phyloP scores from a whole-genome alignment of 2,888 invertebrate species.

The Diarsia rubi region DNA sequence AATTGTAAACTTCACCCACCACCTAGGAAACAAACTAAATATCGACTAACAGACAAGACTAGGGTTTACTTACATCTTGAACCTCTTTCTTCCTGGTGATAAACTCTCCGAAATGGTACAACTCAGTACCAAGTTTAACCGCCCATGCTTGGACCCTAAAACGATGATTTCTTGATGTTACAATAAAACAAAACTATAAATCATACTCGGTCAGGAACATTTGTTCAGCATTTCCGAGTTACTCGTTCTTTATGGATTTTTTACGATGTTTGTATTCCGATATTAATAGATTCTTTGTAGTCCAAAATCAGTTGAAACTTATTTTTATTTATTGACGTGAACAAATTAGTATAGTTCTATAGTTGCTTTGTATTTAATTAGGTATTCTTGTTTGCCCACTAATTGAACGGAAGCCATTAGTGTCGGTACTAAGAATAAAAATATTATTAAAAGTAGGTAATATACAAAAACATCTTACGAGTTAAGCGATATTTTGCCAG shows the following conservation, averaged over 20 bases:
- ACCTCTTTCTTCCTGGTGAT: slow-evolving; percentile 95
- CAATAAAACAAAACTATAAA: slow-evolving; percentile 33
- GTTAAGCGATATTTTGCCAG: slow-evolving; percentile 85
- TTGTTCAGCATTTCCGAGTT: slow-evolving; percentile 40
- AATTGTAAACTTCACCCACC: slow-evolving; percentile 51
- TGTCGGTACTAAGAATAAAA: slow-evolving; percentile 27
- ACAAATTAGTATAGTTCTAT: neutral
- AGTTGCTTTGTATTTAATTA: neutral
- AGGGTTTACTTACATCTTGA: slow-evolving; percentile 92
- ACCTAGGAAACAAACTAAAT: slow-evolving; percentile 4
- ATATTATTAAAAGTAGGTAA: slow-evolving; percentile 23
- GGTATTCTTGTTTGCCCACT: neutral
- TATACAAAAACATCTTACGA: slow-evolving; percentile 78
- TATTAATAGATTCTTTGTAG: slow-evolving; percentile 57
- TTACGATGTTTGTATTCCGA: slow-evolving; percentile 58
- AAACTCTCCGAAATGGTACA: slow-evolving; percentile 95
- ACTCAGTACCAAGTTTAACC: slow-evolving; percentile 94
- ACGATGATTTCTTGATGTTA: slow-evolving; percentile 39
- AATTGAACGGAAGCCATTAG: slow-evolving; percentile 10
- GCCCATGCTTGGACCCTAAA: slow-evolving; percentile 95
- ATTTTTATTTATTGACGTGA: slow-evolving; percentile 11
- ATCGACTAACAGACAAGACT: neutral
- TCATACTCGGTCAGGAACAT: slow-evolving; percentile 44
- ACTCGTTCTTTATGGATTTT: slow-evolving; percentile 44
- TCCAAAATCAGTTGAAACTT: slow-evolving; percentile 23